These are phyloP conservation scores for Dasyprocta punctata DNA, from an alignment of 2,113 vertebrate genomes.

Conservation along the genomic window DNA sequence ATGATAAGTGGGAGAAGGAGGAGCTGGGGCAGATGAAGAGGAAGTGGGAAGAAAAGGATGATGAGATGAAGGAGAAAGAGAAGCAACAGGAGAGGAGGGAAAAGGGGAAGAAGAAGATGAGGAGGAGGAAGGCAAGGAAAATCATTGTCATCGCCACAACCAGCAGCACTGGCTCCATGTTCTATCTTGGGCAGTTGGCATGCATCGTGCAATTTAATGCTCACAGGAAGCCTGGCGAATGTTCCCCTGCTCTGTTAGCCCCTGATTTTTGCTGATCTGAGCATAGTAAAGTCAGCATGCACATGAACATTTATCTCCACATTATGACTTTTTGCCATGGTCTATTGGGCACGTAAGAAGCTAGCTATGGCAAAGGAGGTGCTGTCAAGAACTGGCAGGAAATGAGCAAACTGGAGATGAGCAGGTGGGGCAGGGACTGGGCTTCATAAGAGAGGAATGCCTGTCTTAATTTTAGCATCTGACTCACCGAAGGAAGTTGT, in stretches of 20 bases:
- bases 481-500: conserved; percentile 67
- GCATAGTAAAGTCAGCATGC: not conserved
- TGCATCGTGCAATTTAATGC: not conserved
- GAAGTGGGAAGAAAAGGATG: not conserved
- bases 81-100: no score
- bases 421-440: not conserved
- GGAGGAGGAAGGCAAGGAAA: not conserved
- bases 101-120: not conserved
- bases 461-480: conserved; percentile 71
- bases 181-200: not conserved
- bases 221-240: not conserved
- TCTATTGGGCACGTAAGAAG: not conserved
- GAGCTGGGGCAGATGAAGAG: not conserved
- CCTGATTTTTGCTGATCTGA: not conserved
- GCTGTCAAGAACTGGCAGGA: not conserved
- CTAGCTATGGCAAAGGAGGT: not conserved
- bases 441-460: conserved; percentile 25
- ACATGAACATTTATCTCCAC: not conserved
- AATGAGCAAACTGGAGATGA: not conserved
- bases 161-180: not conserved
- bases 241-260: not conserved
- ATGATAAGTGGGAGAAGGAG: not conserved
- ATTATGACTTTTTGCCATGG: not conserved
- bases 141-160: no score
- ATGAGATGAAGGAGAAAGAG: not conserved